phyloP scores from a whole-genome alignment of 2,113 vertebrate species.

The Pomatorhinus ruficollis region DNA sequence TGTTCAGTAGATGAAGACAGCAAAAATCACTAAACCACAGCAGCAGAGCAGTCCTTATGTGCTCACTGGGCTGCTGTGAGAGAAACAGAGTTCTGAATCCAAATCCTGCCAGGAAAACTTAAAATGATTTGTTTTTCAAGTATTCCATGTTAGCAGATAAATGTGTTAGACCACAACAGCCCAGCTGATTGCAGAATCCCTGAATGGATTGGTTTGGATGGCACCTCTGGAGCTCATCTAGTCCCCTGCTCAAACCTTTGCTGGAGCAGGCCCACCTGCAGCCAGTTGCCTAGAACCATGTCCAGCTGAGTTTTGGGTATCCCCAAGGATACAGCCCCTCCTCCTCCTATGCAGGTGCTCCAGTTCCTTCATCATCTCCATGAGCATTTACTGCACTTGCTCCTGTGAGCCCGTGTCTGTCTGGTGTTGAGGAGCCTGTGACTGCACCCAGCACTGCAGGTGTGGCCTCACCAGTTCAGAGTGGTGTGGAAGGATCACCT shows the following conservation, averaged over 20 bases:
- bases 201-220: background rate
- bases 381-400: background rate
- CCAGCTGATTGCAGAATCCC: background rate
- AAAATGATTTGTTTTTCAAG: background rate
- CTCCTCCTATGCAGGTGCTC: background rate
- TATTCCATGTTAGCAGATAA: background rate
- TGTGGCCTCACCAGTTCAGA: background rate
- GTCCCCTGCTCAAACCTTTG: background rate
- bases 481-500: background rate
- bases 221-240: background rate
- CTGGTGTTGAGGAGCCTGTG: background rate
- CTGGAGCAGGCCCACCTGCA: background rate
- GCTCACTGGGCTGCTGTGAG: background rate
- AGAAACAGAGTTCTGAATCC: background rate
- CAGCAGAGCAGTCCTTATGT: background rate
- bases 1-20: background rate
- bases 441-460: background rate
- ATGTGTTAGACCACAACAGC: background rate
- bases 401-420: background rate
- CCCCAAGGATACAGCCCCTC: background rate
- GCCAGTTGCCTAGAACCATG: rapidly evolving
- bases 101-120: background rate
- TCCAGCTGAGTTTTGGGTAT: background rate
- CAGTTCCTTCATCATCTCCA: background rate
- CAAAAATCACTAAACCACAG: background rate